Conservation (phyloP, 2,888 invertebrate genomes). For the Sialis lutaria region DNA sequence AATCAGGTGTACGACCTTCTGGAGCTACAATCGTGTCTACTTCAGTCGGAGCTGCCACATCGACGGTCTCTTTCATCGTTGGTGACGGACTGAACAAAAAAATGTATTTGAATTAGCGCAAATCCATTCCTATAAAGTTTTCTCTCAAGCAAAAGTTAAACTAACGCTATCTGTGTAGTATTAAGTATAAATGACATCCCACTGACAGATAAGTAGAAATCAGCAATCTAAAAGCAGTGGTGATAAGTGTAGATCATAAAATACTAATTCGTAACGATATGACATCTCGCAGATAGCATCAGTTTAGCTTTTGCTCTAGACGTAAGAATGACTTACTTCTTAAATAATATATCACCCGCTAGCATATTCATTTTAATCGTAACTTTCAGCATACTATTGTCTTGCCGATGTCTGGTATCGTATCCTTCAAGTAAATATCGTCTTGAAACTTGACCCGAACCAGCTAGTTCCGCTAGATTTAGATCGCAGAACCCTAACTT, state of each 20-base stretch:
- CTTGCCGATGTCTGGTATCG: slow-evolving; percentile 79
- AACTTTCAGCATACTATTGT: slow-evolving; percentile 89
- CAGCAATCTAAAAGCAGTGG: no score
- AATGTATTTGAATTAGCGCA: neutral
- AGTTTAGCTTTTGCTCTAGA: no score
- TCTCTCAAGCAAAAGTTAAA: no score
- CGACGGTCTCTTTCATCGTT: slow-evolving; percentile 21
- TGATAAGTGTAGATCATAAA: no score
- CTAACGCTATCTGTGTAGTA: no score
- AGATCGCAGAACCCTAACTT: slow-evolving; percentile 96
- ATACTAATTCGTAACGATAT: no score
- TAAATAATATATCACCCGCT: slow-evolving; percentile 91
- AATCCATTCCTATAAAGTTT: neutral
- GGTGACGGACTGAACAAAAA: slow-evolving; percentile 35
- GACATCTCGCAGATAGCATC: no score
- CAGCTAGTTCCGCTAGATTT: slow-evolving; percentile 93
- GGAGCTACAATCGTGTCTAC: slow-evolving; percentile 26
- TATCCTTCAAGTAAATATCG: slow-evolving; percentile 92
- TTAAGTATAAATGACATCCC: no score
- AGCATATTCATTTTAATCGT: slow-evolving; percentile 87
- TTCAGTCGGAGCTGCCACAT: slow-evolving; percentile 24
- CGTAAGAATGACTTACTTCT: no score
- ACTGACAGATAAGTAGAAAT: no score
- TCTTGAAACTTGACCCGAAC: slow-evolving; percentile 70
- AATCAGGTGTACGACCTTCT: slow-evolving; percentile 33